A percentile compares a stretch with the other conserved stretches of the same genome.
Conservation (phyloP, 1,140 invertebrate genomes). For the Rhopalosiphum padi region DNA sequence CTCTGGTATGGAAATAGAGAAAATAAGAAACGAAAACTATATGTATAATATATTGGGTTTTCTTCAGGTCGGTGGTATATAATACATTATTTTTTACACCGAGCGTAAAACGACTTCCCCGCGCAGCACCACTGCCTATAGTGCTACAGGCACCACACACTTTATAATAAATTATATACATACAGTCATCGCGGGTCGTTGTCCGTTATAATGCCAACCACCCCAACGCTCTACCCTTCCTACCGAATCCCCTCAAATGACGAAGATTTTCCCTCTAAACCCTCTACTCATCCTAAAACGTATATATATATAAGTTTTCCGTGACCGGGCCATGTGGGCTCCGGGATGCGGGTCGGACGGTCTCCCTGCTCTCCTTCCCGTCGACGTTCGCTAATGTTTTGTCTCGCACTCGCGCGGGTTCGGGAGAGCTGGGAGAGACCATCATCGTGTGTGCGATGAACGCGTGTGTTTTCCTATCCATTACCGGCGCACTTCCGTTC, state of each 20-base stretch:
- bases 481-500: conserved; percentile 50
- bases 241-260: neutral
- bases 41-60: neutral
- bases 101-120: conserved; percentile 1
- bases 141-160: neutral
- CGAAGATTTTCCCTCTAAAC: neutral
- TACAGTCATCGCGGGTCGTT: neutral
- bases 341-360: conserved; percentile 24
- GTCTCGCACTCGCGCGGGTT: neutral
- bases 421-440: neutral
- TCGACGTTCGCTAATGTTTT: conserved; percentile 22
- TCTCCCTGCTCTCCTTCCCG: neutral
- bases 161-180: neutral
- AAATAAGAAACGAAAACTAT: neutral
- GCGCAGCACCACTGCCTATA: too few relatives aligned
- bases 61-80: neutral
- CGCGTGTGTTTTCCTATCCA: conserved; percentile 55
- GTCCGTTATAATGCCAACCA: neutral
- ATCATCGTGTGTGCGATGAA: neutral
- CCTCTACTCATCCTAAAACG: neutral
- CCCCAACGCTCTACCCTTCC: neutral
- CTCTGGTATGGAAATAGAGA: neutral
- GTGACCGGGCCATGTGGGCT: conserved; percentile 30
- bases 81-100: conserved; percentile 30
- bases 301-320: neutral